Conservation (phyloP, 2,113 vertebrate species). For the Oplegnathus fasciatus region DNA sequence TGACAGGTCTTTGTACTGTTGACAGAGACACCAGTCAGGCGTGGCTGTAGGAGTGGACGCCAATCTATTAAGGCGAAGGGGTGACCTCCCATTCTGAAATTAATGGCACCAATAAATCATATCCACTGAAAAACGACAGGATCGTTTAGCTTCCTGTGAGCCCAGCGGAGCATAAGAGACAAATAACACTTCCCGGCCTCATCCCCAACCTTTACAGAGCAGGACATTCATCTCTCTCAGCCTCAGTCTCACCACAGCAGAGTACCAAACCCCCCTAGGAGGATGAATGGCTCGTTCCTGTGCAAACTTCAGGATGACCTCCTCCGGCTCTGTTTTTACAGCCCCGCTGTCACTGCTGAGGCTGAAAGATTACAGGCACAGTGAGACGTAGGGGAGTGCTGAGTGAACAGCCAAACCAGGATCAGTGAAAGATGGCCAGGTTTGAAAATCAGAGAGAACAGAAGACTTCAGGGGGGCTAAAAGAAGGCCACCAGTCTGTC, state of each 20-base stretch:
- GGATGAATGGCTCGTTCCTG: constrained; percentile 59
- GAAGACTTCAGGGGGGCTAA: constrained; percentile 2
- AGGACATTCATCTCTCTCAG: constrained; percentile 62
- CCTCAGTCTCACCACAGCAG: constrained; percentile 29
- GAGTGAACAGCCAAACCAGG: neutral
- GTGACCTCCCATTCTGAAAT: constrained; percentile 57
- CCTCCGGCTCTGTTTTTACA: constrained; percentile 64
- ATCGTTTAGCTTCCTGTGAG: constrained; percentile 48
- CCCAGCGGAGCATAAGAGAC: constrained; percentile 59
- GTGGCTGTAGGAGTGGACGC: constrained; percentile 31
- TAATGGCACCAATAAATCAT: constrained; percentile 73
- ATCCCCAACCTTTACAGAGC: constrained; percentile 50
- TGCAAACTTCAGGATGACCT: constrained; percentile 69
- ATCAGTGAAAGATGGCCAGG: constrained; percentile 21
- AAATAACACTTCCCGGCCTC: constrained; percentile 62
- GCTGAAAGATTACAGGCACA: constrained; percentile 57
- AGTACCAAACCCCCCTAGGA: constrained; percentile 33
- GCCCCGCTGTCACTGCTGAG: constrained; percentile 50
- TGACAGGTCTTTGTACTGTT: constrained; percentile 10
- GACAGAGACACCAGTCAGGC: constrained; percentile 32
- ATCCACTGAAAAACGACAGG: constrained; percentile 28
- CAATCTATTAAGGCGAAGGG: constrained; percentile 34
- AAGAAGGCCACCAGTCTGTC: neutral
- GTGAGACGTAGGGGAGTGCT: constrained; percentile 13
- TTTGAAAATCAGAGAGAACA: neutral